These are phyloP conservation scores for Megaceryle maxima DNA, from an alignment of 2,113 vertebrate species.

Conservation along the genomic window DNA sequence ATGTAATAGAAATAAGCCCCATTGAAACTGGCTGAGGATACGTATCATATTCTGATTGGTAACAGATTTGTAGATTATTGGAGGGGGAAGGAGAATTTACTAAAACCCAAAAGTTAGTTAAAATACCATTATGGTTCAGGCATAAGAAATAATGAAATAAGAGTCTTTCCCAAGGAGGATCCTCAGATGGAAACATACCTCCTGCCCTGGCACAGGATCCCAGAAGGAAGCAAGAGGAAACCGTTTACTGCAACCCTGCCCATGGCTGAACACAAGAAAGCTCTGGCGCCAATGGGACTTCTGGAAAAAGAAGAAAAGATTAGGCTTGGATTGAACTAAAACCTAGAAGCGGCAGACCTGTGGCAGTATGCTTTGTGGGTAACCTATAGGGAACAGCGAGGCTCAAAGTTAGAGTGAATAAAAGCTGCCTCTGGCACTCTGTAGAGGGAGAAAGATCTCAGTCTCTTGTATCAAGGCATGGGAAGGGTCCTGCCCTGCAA, in stretches of 20 bases:
- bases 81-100: neutral
- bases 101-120: slow-evolving; percentile 4
- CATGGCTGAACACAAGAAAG: neutral
- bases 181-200: neutral
- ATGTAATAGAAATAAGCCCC: slow-evolving; percentile 57
- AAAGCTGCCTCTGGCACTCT: neutral
- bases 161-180: neutral
- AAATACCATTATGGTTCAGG: neutral
- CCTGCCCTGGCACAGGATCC: neutral
- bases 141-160: neutral
- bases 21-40: slow-evolving; percentile 34
- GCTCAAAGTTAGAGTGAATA: neutral
- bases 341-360: neutral
- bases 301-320: slow-evolving; percentile 33
- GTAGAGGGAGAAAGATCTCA: neutral
- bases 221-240: slow-evolving; percentile 1
- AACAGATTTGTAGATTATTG: slow-evolving; percentile 53
- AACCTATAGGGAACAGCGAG: neutral
- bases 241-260: neutral
- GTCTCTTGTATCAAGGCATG: neutral
- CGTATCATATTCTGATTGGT: slow-evolving; percentile 60
- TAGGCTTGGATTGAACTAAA: neutral
- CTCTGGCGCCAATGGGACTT: neutral
- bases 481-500: neutral
- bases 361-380: neutral